Percentiles rank a stretch among this genome's conserved stretches.
Evolutionary conservation across 2,888 invertebrate species (phyloP).

Genomic region (Drosophila vallismaia): DNA sequence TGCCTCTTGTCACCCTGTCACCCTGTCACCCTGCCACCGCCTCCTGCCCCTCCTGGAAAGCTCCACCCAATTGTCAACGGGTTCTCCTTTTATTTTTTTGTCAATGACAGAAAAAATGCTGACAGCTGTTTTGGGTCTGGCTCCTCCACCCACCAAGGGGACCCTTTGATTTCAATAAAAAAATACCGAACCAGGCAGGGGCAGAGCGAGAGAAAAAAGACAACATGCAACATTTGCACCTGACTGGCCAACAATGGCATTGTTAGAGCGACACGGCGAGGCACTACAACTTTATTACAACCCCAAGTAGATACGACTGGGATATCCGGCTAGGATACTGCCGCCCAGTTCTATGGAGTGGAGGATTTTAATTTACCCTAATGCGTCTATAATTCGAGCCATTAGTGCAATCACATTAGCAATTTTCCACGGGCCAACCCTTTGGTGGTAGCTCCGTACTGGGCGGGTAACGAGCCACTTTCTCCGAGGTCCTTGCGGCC

Average conservation of each 20-base stretch:
- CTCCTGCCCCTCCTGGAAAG: not conserved
- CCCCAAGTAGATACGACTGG: slow-evolving; percentile 4
- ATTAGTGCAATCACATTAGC: slow-evolving; percentile 83
- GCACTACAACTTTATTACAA: slow-evolving; percentile 67
- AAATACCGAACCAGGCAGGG: not conserved
- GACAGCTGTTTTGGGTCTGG: slow-evolving; percentile 39
- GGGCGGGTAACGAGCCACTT: slow-evolving; percentile 20
- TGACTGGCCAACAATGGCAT: slow-evolving; percentile 65
- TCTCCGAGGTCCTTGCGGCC: slow-evolving; percentile 14
- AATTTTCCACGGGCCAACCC: slow-evolving; percentile 66
- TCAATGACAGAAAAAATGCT: slow-evolving; percentile 16
- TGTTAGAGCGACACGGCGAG: slow-evolving; percentile 51
- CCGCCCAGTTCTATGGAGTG: slow-evolving; percentile 42
- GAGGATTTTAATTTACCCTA: slow-evolving; percentile 84
- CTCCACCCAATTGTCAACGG: slow-evolving; percentile 43
- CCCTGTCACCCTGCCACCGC: not conserved
- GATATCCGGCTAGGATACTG: slow-evolving; percentile 7
- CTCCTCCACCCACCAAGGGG: not conserved
- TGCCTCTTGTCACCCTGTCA: not conserved
- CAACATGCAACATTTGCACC: slow-evolving; percentile 63
- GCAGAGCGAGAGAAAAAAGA: not conserved
- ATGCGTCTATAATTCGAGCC: slow-evolving; percentile 83
- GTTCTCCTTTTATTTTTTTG: slow-evolving; percentile 5
- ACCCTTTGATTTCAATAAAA: slow-evolving; percentile 5
- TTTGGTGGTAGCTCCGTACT: slow-evolving; percentile 21